Base-by-base conservation (phyloP, 2,113 vertebrate species). In the Amphilophus citrinellus region DNA sequence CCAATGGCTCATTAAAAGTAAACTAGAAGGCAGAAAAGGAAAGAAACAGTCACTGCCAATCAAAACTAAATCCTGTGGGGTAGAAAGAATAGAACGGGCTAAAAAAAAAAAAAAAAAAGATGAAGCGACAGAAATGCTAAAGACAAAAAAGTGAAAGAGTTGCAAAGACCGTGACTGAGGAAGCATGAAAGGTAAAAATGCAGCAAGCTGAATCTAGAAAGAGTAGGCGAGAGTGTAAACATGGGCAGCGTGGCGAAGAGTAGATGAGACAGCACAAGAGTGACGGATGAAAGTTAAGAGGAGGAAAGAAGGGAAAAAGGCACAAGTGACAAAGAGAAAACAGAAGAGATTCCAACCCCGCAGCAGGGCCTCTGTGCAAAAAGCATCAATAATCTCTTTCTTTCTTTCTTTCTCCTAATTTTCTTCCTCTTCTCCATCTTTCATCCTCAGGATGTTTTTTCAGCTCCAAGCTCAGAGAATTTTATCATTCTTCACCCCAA, bases 391-490 rank as follows among this genome's bases (percentile, higher is more conserved):
- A 93, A 87, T 85, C 86, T 47, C 22, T 47, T 3, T 1, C 17
- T 44, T 2, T 11, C 17, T 68, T 18, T 53, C n/a, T n/a, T 56
- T 24, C 42, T 30, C 37, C 61, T 68, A 42, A 65, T 84, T 65
- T 63, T 90, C 87, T 82, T 76, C 61, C 62, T 68, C 50, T 50
- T 86, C 66, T 83, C 86, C 85, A 91, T 94, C 83, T 84, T 79
- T 94, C 92, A 92, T 90, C 91, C 85, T 79, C 80, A 47, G 89
- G 91, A 91, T 94, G 91, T 94, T 94, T 94, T 50, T 90, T 94
- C 88, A 87, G 85, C 83, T 61, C n/a, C 24, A 73, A 82, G 78
- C 90, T 89, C 20, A 57, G 87, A 91, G 87, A 92, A 90, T 94
- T 89, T 91, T 83, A 93, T 93, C 92, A 86, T 89, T 81, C 83